These are phyloP conservation scores for Nebria brevicollis DNA, from an alignment of 2,888 invertebrate species.

Conservation along the genomic window DNA sequence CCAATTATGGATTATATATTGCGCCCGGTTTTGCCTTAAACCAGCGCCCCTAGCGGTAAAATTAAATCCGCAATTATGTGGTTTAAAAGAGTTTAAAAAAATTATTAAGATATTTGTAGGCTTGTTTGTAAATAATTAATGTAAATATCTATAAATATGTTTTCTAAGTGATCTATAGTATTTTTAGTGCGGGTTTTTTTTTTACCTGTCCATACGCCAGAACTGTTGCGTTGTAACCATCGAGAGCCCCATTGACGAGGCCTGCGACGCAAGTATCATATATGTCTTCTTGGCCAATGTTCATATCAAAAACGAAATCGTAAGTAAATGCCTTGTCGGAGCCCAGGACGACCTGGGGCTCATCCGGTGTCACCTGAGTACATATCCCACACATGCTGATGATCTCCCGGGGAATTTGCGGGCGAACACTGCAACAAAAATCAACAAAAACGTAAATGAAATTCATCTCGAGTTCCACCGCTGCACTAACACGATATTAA, in stretches of 20 bases:
- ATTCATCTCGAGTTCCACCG: conserved; percentile 35
- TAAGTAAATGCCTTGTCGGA: conserved; percentile 96
- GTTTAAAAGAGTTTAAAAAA: too few species aligned
- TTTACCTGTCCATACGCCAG: conserved; percentile 91
- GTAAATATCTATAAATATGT: neutral
- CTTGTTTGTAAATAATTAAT: too few species aligned
- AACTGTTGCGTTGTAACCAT: conserved; percentile 96
- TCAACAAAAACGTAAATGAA: neutral
- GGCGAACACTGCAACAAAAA: conserved; percentile 80
- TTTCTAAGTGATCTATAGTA: neutral
- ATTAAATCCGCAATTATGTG: too few species aligned
- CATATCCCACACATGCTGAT: conserved; percentile 96
- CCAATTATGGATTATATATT: too few species aligned
- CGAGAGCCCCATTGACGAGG: conserved; percentile 90
- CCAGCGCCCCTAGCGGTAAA: too few species aligned
- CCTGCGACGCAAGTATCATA: conserved; percentile 86
- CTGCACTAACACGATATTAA: neutral
- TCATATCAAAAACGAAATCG: conserved; percentile 93
- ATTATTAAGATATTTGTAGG: too few species aligned
- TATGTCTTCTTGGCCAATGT: conserved; percentile 76
- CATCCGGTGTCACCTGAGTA: conserved; percentile 87
- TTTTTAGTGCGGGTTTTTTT: neutral
- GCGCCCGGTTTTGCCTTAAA: too few species aligned
- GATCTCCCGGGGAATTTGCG: conserved; percentile 90
- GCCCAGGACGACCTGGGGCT: conserved; percentile 92